A percentile compares a stretch with the other conserved stretches of the same genome.
These are phyloP conservation scores for Lethenteron camtschaticum DNA, from an alignment of 2,113 vertebrate genomes.

Conservation along the genomic window DNA sequence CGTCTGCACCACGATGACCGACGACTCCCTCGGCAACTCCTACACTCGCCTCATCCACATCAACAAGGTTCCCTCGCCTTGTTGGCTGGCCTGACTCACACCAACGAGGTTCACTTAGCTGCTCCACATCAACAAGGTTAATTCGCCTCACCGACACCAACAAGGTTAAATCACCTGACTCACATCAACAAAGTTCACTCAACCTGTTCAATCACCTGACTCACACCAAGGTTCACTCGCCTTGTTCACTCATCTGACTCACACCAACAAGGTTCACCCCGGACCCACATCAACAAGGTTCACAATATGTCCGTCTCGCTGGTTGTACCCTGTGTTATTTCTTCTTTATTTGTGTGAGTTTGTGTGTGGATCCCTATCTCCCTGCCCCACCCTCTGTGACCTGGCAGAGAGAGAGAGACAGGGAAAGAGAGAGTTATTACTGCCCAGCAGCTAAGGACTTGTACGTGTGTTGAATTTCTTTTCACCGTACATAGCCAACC, in stretches of 20 bases:
- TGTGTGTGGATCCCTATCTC: no score
- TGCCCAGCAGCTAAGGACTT: no score
- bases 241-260: background rate
- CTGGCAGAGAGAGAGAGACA: no score
- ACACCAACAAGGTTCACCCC: background rate
- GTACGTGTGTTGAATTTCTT: no score
- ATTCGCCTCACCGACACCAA: no score
- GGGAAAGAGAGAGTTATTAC: no score
- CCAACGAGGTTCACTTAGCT: no score
- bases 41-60: constrained; percentile 1
- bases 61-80: background rate
- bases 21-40: background rate
- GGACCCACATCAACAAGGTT: background rate
- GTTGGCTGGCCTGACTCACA: no score
- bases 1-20: background rate
- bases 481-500: no score
- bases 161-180: background rate
- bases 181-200: background rate
- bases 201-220: background rate
- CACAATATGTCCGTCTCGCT: background rate
- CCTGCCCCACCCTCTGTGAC: no score
- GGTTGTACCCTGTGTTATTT: background rate
- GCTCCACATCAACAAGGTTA: no score
- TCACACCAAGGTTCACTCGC: background rate
- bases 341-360: background rate